phyloP scores from a whole-genome alignment of 2,797 vertebrate genomes.

The Coilia nasus region DNA sequence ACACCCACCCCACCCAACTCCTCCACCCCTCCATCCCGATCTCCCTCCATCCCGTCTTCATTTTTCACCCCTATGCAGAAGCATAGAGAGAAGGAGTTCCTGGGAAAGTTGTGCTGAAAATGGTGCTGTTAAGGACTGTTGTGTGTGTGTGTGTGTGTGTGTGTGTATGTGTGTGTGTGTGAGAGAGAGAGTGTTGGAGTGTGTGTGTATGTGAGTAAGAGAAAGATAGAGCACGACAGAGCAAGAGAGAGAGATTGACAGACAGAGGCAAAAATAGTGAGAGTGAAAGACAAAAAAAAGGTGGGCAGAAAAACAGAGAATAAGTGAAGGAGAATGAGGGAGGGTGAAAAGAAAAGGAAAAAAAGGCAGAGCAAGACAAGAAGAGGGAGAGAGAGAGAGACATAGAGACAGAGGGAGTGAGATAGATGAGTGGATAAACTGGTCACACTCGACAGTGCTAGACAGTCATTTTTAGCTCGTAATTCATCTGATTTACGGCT shows the following conservation, averaged over 20 bases:
- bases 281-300: too few species aligned
- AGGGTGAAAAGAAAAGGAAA: too few species aligned
- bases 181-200: not conserved
- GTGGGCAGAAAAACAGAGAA: not conserved
- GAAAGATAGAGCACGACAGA: too few species aligned
- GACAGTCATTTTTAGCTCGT: not conserved
- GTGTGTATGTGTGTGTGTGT: not conserved
- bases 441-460: not conserved
- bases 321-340: too few species aligned
- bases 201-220: too few species aligned
- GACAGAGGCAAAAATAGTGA: too few species aligned
- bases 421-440: not conserved
- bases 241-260: not conserved
- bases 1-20: not conserved
- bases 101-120: slow-evolving; percentile 38
- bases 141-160: not conserved
- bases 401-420: not conserved
- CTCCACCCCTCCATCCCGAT: too few species aligned
- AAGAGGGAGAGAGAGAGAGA: slow-evolving; percentile 21
- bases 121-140: slow-evolving; percentile 18
- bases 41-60: not conserved
- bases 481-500: not conserved
- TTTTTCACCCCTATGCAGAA: not conserved
- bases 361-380: not conserved
- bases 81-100: slow-evolving; percentile 18